Evolutionary conservation across 2,797 vertebrate species (phyloP), one percentile per base, ranked within the genome.

Genomic region (Sternotherus odoratus): DNA sequence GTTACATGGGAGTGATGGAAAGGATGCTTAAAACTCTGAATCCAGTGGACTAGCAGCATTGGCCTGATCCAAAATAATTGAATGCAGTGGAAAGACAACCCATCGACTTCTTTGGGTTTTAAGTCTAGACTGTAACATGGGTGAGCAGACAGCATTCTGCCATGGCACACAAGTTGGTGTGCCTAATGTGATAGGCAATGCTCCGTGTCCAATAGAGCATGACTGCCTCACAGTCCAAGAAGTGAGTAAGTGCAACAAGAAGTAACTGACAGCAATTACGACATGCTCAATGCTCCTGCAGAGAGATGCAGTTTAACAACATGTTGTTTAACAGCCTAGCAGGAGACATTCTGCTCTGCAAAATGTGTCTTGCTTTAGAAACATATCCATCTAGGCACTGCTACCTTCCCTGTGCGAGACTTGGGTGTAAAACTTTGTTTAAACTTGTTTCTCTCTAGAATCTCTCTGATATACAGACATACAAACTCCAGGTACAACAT

Each of bases 31-130:
- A 63, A 87, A 53, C 4, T 28, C 30, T 50, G 26, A 23, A 2
- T 56, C 33, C 0, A 1, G 26, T 46, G 19, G 77, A 6, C 8
- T 30, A 30, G 1, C 54, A 23, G 53, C n/a, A 0, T 0, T 88
- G 48, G 30, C 12, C 39, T n/a, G 1, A 39, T 82, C 50, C 36
- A 81, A 66, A 74, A 2, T 8, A 1, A 2, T 6, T 46, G 54
- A 50, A 83, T 7, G 6, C 66, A 16, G 17, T 81, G 30, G 36
- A 56, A 84, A 78, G 46, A 12, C 30, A 28, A 8, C 50, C 28
- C 75, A 12, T 54, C 81, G 74, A 5, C 33, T 86, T 85, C 33
- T 10, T 16, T 79, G n/a, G 12, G 49, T 30, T 82, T 87, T 82
- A 0, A 2, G 1, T 6, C 24, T 1, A 3, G 39, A 51, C 50